Conservation (phyloP, 1,140 invertebrate species). For the Hypsibius dujardini region DNA sequence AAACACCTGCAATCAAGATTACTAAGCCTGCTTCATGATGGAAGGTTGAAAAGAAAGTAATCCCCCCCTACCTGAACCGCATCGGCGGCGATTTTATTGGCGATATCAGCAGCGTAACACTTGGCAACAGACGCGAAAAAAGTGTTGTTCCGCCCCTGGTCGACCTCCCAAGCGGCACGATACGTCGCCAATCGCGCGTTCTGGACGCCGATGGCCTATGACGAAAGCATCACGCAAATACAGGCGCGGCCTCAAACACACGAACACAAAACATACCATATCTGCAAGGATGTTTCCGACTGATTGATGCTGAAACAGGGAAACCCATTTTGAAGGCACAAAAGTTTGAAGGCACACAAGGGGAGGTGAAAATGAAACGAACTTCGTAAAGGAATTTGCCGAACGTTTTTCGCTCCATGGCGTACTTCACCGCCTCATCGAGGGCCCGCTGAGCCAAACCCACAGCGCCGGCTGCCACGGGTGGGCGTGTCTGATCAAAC, state of each 20-base stretch:
- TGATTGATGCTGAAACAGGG: slow-evolving; percentile 44
- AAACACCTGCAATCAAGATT: slow-evolving; percentile 52
- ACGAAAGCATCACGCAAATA: too few relatives aligned
- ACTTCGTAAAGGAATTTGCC: slow-evolving; percentile 56
- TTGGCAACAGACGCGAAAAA: slow-evolving; percentile 82
- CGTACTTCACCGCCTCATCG: slow-evolving; percentile 81
- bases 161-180: slow-evolving; percentile 70
- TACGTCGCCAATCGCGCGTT: slow-evolving; percentile 65
- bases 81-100: slow-evolving; percentile 85
- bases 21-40: slow-evolving; percentile 23
- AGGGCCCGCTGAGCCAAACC: slow-evolving; percentile 72
- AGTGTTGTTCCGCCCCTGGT: slow-evolving; percentile 60
- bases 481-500: slow-evolving; percentile 65
- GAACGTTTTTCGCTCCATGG: slow-evolving; percentile 81
- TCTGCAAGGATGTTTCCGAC: slow-evolving; percentile 87
- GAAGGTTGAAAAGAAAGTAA: slow-evolving; percentile 30
- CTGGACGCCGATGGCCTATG: slow-evolving; percentile 61
- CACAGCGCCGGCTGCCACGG: slow-evolving; percentile 70
- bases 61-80: slow-evolving; percentile 49
- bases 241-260: too few relatives aligned
- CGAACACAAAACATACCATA: slow-evolving; percentile 54
- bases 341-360: not conserved
- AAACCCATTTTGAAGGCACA: slow-evolving; percentile 14
- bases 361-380: slow-evolving; percentile 19
- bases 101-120: slow-evolving; percentile 71